Evolutionary conservation across 1,140 invertebrate species (phyloP), one percentile per base, ranked within the genome.

Genomic region (Dinothrombium tinctorium): DNA sequence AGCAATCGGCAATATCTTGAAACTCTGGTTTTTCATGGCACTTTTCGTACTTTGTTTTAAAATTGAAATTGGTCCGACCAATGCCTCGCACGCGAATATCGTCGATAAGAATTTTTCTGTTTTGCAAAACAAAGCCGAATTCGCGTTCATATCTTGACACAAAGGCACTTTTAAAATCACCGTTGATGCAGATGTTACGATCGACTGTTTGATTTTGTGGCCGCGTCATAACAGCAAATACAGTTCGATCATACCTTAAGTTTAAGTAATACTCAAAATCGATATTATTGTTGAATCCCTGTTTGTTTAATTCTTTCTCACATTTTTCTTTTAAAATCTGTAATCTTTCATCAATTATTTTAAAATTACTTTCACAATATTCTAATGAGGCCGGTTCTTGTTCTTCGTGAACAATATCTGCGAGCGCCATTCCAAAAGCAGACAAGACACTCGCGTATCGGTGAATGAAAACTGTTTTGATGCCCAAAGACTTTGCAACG

Each of bases 401-500:
- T 4, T 69, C 65, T 60, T 99, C 94, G 51, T 87, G 73, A 0
- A 99, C 89, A 28, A 96, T 86, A 66, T 98, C 84, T 6, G 94
- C 94, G 42, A 96, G 60, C 1, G 87, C 89, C 73, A 99, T 89
- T 29, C 94, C 94, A 62, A 84, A 98, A 1, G 94, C 92, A 6
- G 89, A 96, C 8, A 99, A 64, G 47, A 99, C 92, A 41, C 84
- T 86, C 15, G 87, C 82, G 61, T 92, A 94, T 57, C 63, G 89
- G 56, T 95, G 89, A 39, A 94, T 69, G 47, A 79, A 73, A 5
- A 94, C 81, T 19, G 69, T 73, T 12, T 63, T 54, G 58, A 95
- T 87, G n/a, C 81, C 87, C 6, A 96, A 65, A 15, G 74, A 69
- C 17, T 74, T 64, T n/a, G 87, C 89, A 47, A 98, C 84, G 5